Evolutionary conservation across 2,113 vertebrate species (phyloP), one percentile per base, ranked within the genome.

Genomic region (Burhinus oedicnemus): DNA sequence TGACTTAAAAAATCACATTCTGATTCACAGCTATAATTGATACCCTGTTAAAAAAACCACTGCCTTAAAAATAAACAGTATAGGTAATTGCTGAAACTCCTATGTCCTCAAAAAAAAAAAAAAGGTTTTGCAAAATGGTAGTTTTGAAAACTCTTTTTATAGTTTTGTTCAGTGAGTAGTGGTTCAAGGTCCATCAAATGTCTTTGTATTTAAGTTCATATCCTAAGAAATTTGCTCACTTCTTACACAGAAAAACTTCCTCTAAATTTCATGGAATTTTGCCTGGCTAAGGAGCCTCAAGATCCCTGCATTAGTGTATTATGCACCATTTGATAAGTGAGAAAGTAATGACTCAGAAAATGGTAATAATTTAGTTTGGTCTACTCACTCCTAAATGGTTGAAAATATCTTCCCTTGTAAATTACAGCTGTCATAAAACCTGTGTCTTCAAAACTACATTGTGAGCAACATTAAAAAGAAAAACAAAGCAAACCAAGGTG

Each of bases 291-390:
- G 68, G 42, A 87, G 30, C 20, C 58, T 83, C 57, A 65, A 60
- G 51, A 94, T 93, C 25, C 12, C 29, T 49, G 47, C 72, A 69
- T 90, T 93, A 94, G 20, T 44, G 23, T 51, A 78, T 45, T 81
- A 91, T 78, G 75, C 79, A 75, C 45, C 88, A 86, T 86, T 95
- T 83, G 79, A 55, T 81, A 90, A 90, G 51, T 66, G 76, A 92
- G 82, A 86, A 86, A 81, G 79, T 62, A 97, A 93, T 87, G 86
- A 90, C 64, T 83, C 60, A 93, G 85, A 95, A 97, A 93, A 94
- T 55, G 21, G 45, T 58, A 86, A 88, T 92, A 81, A 94, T 89
- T 94, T 89, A 78, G n/a, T 94, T 95, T 90, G 62, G 45, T 66
- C 90, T 88, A 34, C 60, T 92, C 83, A 34, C 32, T 95, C 25